phyloP scores from a whole-genome alignment of 2,888 invertebrate species.

The Dicyrtoma fusca region DNA sequence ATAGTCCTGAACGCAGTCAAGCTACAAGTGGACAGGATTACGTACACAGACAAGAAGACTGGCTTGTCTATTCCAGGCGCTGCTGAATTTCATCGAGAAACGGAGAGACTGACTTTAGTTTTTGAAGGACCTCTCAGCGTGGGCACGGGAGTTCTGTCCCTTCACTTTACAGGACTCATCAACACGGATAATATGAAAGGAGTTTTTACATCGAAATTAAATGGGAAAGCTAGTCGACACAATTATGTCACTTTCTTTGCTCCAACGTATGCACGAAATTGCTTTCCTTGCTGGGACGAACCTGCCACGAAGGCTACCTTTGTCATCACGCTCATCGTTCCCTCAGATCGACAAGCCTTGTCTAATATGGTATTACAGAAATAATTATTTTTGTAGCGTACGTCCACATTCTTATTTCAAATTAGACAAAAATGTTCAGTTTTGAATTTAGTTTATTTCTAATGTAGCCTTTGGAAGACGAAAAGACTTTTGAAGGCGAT shows the following conservation, averaged over 20 bases:
- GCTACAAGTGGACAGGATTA: constrained; percentile 69
- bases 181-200: constrained; percentile 95
- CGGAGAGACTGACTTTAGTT: constrained; percentile 65
- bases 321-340: constrained; percentile 82
- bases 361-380: constrained; percentile 94
- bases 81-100: constrained; percentile 20
- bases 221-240: constrained; percentile 75
- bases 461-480: constrained; percentile 15
- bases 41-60: constrained; percentile 34
- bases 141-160: constrained; percentile 61
- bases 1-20: constrained; percentile 79
- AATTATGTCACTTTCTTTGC: constrained; percentile 92
- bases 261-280: constrained; percentile 84
- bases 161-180: constrained; percentile 81
- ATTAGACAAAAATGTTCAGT: neutral
- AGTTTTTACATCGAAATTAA: constrained; percentile 84
- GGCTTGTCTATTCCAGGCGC: constrained; percentile 37
- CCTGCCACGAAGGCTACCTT: constrained; percentile 95
- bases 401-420: neutral
- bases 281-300: constrained; percentile 97
- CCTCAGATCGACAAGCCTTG: constrained; percentile 79
- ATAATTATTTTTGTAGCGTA: no score
- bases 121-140: constrained; percentile 80
- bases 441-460: neutral
- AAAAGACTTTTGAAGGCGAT: constrained; percentile 42